These are phyloP conservation scores for Tiliacea citrago DNA, from an alignment of 2,888 invertebrate species.

Conservation along the genomic window DNA sequence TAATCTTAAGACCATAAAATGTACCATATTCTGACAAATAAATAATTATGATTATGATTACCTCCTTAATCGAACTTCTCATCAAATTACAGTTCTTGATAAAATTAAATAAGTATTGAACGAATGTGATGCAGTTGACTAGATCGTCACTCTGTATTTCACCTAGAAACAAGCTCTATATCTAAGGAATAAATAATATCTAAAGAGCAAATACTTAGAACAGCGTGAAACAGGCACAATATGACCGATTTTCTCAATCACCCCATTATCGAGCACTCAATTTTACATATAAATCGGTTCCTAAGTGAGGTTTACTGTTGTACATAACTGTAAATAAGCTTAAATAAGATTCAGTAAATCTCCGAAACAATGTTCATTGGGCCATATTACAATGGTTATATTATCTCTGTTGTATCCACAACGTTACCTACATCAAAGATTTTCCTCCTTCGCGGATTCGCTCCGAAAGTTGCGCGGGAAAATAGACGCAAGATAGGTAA, in stretches of 20 bases:
- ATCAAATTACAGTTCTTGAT: no score
- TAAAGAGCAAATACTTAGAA: background rate
- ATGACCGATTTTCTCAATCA: conserved; percentile 14
- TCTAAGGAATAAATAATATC: background rate
- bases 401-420: conserved; percentile 11
- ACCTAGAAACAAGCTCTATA: no score
- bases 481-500: conserved; percentile 17
- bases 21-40: no score
- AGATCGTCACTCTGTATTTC: no score
- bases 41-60: no score
- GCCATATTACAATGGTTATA: conserved; percentile 20
- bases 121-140: no score
- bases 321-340: conserved; percentile 34
- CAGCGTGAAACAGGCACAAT: background rate
- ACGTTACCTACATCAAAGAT: conserved; percentile 30
- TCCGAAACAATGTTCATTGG: conserved; percentile 33
- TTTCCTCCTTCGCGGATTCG: conserved; percentile 19
- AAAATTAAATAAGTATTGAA: no score
- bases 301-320: conserved; percentile 36
- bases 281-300: conserved; percentile 51
- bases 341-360: conserved; percentile 36
- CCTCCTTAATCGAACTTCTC: no score
- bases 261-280: conserved; percentile 27
- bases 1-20: no score
- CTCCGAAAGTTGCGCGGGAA: conserved; percentile 42